phyloP scores from a whole-genome alignment of 2,797 vertebrate species.

The Arremon aurantiirostris region DNA sequence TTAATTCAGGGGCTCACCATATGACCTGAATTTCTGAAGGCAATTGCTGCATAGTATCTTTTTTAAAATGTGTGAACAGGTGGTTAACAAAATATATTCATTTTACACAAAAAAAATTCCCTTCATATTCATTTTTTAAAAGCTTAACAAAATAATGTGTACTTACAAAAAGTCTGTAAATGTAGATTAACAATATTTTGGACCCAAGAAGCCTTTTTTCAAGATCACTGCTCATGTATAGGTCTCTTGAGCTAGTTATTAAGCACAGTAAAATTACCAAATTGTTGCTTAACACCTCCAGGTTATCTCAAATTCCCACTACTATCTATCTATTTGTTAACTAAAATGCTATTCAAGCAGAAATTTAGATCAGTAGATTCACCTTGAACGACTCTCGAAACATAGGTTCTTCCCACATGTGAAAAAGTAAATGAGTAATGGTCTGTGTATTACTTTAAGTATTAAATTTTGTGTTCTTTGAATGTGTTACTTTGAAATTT shows the following conservation, averaged over 20 bases:
- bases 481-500: background rate
- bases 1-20: slow-evolving; percentile 40
- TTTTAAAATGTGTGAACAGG: slow-evolving; percentile 33
- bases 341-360: background rate
- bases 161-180: background rate
- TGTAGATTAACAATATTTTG: slow-evolving; percentile 17
- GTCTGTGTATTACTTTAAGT: background rate
- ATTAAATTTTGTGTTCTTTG: background rate
- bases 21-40: slow-evolving; percentile 23
- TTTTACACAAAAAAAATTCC: slow-evolving; percentile 37
- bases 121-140: slow-evolving; percentile 21
- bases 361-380: background rate
- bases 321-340: background rate
- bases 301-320: background rate
- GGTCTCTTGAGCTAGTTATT: background rate
- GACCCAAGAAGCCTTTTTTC: background rate
- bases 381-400: background rate
- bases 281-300: background rate
- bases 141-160: background rate
- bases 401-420: background rate
- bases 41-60: slow-evolving; percentile 18
- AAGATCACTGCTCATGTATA: background rate
- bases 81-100: slow-evolving; percentile 25
- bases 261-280: background rate
- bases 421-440: background rate